A percentile compares a stretch with the other conserved stretches of the same genome.
Evolutionary conservation across 1,140 invertebrate genomes (phyloP).

Genomic region (Macrosteles quadrilineatus): DNA sequence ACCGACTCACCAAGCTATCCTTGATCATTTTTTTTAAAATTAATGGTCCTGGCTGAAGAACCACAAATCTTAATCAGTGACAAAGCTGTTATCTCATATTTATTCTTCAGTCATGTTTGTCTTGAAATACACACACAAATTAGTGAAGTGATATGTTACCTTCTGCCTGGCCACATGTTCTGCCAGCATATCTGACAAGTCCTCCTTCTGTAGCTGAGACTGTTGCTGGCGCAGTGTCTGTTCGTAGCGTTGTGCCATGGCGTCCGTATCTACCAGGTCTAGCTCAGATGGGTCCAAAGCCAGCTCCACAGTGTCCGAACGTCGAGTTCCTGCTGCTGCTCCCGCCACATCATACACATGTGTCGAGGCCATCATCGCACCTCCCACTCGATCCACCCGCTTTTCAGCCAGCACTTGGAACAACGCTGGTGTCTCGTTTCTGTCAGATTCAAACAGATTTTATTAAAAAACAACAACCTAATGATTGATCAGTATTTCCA

Average conservation of each 20-base stretch:
- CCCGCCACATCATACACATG: conserved; percentile 89
- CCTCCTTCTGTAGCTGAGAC: conserved; percentile 85
- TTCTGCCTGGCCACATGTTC: conserved; percentile 96
- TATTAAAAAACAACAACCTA: conserved; percentile 28
- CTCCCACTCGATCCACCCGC: conserved; percentile 83
- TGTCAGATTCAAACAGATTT: conserved; percentile 44
- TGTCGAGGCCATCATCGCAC: conserved; percentile 98
- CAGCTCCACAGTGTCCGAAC: conserved; percentile 79
- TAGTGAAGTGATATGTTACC: conserved; percentile 55
- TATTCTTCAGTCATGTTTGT: no score
- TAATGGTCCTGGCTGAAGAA: no score
- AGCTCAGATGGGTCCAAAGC: conserved; percentile 96
- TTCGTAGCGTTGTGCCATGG: conserved; percentile 96
- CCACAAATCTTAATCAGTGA: no score
- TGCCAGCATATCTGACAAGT: conserved; percentile 97
- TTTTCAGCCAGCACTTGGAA: conserved; percentile 96
- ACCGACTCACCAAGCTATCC: no score
- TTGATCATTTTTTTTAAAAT: no score
- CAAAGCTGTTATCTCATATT: no score
- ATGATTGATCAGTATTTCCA: no score
- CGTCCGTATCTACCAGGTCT: conserved; percentile 88
- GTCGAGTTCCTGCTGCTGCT: conserved; percentile 48
- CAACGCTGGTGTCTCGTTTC: conserved; percentile 84
- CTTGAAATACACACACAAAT: no score
- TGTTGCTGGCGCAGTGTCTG: conserved; percentile 93